Evolutionary conservation across 1,140 invertebrate genomes (phyloP).

Genomic region (Heliconius congener): DNA sequence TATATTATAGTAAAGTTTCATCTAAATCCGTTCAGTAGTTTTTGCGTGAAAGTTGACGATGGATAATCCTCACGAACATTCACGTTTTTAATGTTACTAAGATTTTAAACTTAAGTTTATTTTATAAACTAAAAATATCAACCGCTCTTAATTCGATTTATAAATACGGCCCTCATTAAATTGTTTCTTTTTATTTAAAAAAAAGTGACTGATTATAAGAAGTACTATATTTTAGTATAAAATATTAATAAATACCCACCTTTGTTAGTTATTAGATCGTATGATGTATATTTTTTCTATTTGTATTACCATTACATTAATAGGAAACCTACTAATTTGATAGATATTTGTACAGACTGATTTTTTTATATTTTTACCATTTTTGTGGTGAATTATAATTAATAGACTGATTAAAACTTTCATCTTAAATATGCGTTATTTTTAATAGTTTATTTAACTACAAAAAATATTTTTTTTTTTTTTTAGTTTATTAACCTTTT

Average conservation of each 20-base stretch:
- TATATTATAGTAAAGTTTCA: too few species aligned
- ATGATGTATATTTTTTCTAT: slow-evolving; percentile 27
- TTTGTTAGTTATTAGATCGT: slow-evolving; percentile 1
- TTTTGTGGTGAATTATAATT: neutral
- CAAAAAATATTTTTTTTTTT: neutral
- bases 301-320: neutral
- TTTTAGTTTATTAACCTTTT: too few species aligned
- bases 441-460: too few species aligned
- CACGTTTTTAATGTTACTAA: too few species aligned
- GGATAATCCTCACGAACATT: too few species aligned
- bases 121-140: too few species aligned
- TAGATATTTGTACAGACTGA: slow-evolving; percentile 9
- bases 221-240: neutral
- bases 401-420: neutral
- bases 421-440: neutral
- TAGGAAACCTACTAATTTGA: slow-evolving; percentile 1
- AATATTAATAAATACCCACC: slow-evolving; percentile 12
- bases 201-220: neutral
- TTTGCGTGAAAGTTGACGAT: too few species aligned
- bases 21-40: too few species aligned
- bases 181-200: neutral
- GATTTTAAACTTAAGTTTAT: too few species aligned
- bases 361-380: neutral
- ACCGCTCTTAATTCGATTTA: too few species aligned
- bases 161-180: too few species aligned